phyloP scores from a whole-genome alignment of 1,140 invertebrate genomes.

The Drosophila baimaii region DNA sequence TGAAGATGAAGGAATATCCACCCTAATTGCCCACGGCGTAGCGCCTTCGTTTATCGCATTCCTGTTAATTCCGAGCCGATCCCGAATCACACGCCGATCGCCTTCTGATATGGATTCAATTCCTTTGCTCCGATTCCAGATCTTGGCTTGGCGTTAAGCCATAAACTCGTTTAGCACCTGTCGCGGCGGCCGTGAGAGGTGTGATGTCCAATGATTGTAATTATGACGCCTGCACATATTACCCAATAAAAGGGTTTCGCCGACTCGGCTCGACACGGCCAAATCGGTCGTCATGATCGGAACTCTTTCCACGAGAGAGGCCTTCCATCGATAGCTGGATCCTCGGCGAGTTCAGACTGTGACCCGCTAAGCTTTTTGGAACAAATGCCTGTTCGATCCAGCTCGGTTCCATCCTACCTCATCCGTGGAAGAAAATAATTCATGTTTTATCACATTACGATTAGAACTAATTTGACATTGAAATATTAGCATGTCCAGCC shows the following conservation, averaged over 20 bases:
- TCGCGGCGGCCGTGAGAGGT: conserved; percentile 34
- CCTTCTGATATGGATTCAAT: conserved; percentile 38
- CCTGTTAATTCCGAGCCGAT: conserved; percentile 73
- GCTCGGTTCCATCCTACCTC: conserved; percentile 1
- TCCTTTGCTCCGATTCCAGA: conserved; percentile 27
- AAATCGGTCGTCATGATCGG: conserved; percentile 53
- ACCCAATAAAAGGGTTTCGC: conserved; percentile 63
- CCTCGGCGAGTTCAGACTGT: conserved; percentile 1
- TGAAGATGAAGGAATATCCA: conserved; percentile 19
- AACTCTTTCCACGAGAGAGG: conserved; percentile 7
- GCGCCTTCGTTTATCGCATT: conserved; percentile 71
- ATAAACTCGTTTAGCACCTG: conserved; percentile 78
- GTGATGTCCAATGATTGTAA: conserved; percentile 76
- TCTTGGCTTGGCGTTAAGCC: conserved; percentile 63
- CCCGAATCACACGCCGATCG: conserved; percentile 62
- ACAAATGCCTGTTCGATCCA: conserved; percentile 31
- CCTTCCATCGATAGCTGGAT: not conserved
- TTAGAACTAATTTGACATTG: conserved; percentile 81
- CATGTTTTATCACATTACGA: conserved; percentile 71
- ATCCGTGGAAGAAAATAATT: conserved; percentile 49
- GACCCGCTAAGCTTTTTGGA: not conserved
- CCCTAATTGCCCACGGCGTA: conserved; percentile 53
- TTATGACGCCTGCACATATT: conserved; percentile 56
- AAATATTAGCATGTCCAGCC: conserved; percentile 58
- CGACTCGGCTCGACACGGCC: conserved; percentile 24